Base-by-base conservation (phyloP, 2,113 vertebrate genomes). In the Tetrax tetrax region DNA sequence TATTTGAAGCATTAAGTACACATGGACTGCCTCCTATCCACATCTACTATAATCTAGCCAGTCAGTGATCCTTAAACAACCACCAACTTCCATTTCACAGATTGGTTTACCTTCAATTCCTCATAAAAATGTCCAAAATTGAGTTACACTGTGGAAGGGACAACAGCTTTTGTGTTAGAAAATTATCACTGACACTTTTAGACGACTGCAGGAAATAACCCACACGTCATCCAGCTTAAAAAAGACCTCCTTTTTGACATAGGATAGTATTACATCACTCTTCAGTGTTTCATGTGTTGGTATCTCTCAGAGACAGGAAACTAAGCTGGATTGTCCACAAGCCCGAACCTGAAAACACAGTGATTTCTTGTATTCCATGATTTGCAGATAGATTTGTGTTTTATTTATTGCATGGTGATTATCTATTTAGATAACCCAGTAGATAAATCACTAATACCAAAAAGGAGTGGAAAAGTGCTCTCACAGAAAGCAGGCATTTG, bases 11-110 rank as follows among this genome's bases (percentile, higher is more conserved):
- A 35, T 31, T 47, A 54, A n/a, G 38, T 27, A 47, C 13, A 24
- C 13, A 59, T 10, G 10, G 13, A 38, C 68, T 83, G 63, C 19
- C 47, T 82, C 37, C 41, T 53, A 8, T 24, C 48, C 71, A n/a
- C 6, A 19, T 5, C 0, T 0, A 18, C 29, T 76, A 12, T 6
- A 50, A n/a, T 20, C 14, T 45, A 74, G 14, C 4, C 25, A 35
- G 35, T 24, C 51, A 41, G 6, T 60, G 43, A 47, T 47, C 61
- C 14, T 56, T 71, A 35, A 71, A 70, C 37, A 82, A 35, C 15
- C 13, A 90, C 20, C 13, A 66, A 4, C 25, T 76, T 80, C 33
- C 29, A 33, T 68, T 56, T 56, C 71, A 87, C 31, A 43, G 54
- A 29, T 7, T 14, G 37, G 87, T 64, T 60, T 90, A 41, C 43